Conservation (phyloP, 2,113 vertebrate genomes). For the Etheostoma cragini region DNA sequence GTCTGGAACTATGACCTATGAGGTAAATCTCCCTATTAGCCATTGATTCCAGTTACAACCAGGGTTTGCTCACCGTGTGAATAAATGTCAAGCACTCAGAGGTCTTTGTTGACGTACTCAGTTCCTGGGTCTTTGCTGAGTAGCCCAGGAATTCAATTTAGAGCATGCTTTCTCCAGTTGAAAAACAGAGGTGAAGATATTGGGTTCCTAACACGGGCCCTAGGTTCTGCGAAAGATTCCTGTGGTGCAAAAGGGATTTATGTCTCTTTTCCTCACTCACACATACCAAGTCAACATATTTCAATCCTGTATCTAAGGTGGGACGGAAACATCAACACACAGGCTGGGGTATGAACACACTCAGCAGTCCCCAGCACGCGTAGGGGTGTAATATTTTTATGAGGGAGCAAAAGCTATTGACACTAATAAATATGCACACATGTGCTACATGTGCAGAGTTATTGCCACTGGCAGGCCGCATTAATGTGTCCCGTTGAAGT, state of each 20-base stretch:
- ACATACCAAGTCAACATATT: background rate
- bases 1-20: background rate
- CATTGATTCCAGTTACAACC: background rate
- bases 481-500: slow-evolving; percentile 84
- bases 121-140: background rate
- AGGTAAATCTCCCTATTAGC: background rate
- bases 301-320: slow-evolving; percentile 24
- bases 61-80: background rate
- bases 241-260: background rate
- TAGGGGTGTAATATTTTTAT: slow-evolving; percentile 74
- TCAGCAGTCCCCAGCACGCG: slow-evolving; percentile 70
- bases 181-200: background rate
- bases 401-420: slow-evolving; percentile 76
- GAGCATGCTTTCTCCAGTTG: background rate
- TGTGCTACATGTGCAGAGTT: slow-evolving; percentile 78
- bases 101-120: background rate
- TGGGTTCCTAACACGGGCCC: slow-evolving; percentile 1
- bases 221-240: background rate
- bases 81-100: background rate
- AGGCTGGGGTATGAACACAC: slow-evolving; percentile 66
- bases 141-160: background rate
- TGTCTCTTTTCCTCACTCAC: background rate
- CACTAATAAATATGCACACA: slow-evolving; percentile 80
- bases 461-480: slow-evolving; percentile 78
- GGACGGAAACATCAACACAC: slow-evolving; percentile 51